Evolutionary conservation across 2,113 vertebrate genomes (phyloP).

Genomic region (Cnemophilus loriae): DNA sequence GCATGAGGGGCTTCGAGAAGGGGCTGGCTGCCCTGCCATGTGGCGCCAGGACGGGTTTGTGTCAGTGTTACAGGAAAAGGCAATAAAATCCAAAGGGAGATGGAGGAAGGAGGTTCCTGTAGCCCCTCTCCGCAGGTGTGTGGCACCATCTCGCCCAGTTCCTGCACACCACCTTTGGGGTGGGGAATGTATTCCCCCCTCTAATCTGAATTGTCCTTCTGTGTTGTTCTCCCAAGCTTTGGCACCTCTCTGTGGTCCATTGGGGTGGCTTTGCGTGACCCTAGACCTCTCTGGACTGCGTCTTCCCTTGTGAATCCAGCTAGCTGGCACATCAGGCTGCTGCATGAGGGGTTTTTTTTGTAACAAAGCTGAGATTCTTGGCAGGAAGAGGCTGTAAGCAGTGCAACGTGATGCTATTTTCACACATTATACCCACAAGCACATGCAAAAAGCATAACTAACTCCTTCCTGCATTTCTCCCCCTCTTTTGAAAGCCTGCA

Average conservation of each 20-base stretch:
- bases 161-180: fast-evolving
- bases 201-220: background rate
- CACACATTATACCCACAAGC: background rate
- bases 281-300: background rate
- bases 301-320: background rate
- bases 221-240: background rate
- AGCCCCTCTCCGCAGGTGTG: fast-evolving
- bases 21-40: background rate
- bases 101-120: background rate
- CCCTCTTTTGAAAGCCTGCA: background rate
- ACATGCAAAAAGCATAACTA: background rate
- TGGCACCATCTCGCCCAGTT: fast-evolving
- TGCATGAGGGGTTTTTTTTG: background rate
- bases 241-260: background rate
- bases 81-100: background rate
- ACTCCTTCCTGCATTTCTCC: background rate
- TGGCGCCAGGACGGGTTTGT: fast-evolving
- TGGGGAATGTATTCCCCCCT: background rate
- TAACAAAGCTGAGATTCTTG: background rate
- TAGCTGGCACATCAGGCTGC: background rate
- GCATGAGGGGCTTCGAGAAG: fast-evolving
- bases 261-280: background rate
- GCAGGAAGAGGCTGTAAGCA: background rate
- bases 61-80: background rate
- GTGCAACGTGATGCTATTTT: background rate